A percentile compares a stretch with the other conserved stretches of the same genome.
Evolutionary conservation across 2,888 invertebrate species (phyloP).

Genomic region (Clostera curtula): DNA sequence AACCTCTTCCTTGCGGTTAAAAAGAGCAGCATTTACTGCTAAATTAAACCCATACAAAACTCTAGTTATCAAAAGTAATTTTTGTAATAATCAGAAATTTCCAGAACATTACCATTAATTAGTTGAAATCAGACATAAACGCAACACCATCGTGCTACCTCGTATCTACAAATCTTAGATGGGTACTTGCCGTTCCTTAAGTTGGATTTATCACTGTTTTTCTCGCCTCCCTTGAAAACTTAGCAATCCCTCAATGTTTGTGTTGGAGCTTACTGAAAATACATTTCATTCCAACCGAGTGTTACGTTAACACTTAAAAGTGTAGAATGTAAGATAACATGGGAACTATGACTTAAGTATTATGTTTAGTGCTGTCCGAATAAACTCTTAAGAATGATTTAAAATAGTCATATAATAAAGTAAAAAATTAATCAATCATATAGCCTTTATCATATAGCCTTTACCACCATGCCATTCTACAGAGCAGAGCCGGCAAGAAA

Average conservation of each 20-base stretch:
- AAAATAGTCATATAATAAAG: too few species aligned
- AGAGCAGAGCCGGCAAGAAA: too few species aligned
- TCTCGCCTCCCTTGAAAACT: conserved; percentile 44
- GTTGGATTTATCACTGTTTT: conserved; percentile 68
- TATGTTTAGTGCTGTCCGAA: too few species aligned
- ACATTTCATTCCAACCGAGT: conserved; percentile 31
- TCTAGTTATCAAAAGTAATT: too few species aligned
- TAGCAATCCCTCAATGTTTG: conserved; percentile 61
- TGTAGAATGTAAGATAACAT: conserved; percentile 1
- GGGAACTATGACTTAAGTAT: too few species aligned
- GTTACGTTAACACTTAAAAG: conserved; percentile 18
- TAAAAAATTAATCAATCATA: too few species aligned
- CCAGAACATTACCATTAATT: conserved; percentile 37
- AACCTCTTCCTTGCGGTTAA: too few species aligned
- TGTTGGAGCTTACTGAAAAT: conserved; percentile 47
- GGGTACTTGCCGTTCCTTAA: conserved; percentile 42
- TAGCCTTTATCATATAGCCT: too few species aligned
- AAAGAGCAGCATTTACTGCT: conserved; percentile 10
- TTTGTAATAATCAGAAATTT: conserved; percentile 4
- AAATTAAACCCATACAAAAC: too few species aligned
- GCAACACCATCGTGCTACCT: conserved; percentile 17
- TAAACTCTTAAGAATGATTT: too few species aligned
- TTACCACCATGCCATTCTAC: too few species aligned
- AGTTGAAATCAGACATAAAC: conserved; percentile 44
- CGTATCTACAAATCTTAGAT: conserved; percentile 37